Percentiles rank a stretch among this genome's conserved stretches.
phyloP scores from a whole-genome alignment of 2,113 vertebrate species.

The Siniperca knerii region DNA sequence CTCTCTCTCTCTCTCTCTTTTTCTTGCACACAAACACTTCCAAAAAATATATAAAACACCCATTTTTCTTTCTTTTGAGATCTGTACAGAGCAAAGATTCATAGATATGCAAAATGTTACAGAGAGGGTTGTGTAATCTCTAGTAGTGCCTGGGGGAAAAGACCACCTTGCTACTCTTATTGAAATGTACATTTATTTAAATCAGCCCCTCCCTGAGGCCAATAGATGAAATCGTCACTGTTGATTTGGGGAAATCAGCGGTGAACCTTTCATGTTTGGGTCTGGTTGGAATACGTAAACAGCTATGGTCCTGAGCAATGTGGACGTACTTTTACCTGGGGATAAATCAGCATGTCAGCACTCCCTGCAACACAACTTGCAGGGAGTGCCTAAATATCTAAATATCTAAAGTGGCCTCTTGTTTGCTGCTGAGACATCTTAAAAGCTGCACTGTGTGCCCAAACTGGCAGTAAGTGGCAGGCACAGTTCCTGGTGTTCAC shows the following conservation, averaged over 20 bases:
- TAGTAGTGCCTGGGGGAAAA: not conserved
- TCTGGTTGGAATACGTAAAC: conserved; percentile 2
- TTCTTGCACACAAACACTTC: not conserved
- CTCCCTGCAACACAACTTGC: not conserved
- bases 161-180: not conserved
- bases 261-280: conserved; percentile 17
- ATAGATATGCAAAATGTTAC: not conserved
- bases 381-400: too few species aligned
- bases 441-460: conserved; percentile 10
- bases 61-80: not conserved
- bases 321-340: not conserved
- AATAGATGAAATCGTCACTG: not conserved
- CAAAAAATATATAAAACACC: not conserved
- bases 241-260: conserved; percentile 3
- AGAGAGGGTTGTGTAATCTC: conserved; percentile 20
- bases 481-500: conserved; percentile 10
- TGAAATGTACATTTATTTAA: conserved; percentile 26
- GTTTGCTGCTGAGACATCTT: not conserved
- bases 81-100: not conserved
- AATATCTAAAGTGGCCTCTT: not conserved
- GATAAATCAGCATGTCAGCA: conserved; percentile 8
- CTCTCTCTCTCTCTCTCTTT: not conserved
- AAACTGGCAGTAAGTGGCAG: conserved; percentile 49
- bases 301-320: conserved; percentile 23
- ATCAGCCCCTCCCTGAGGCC: conserved; percentile 29